Base-by-base conservation (phyloP, 2,797 vertebrate genomes). In the Chiloscyllium punctatum region DNA sequence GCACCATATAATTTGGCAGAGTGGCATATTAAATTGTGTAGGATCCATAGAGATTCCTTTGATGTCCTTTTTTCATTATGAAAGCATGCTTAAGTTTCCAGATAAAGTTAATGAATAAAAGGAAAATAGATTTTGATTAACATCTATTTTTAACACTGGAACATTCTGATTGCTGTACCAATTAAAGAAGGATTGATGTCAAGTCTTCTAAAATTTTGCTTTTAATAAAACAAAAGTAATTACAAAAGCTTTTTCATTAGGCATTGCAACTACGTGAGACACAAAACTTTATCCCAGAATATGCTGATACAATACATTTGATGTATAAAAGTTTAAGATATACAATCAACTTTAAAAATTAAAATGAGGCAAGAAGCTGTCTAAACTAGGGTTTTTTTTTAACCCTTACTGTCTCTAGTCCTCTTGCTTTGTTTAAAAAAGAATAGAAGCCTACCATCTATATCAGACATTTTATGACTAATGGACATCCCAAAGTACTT, bases 51-150 rank as follows among this genome's bases (percentile, higher is more conserved):
- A 77, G 71, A 95, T 95, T 33, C 94, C 71, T 95, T 95, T 95
- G 94, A 95, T 95, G 94, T 95, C n/a, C 66, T 71, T 16, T 33
- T 53, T 95, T 77, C 71, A 74, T 48, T 74, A 21, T 7, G 94
- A 95, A 53, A 57, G 69, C 42, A 57, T 53, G 94, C 94, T 95
- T 77, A 95, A 77, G 8, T 95, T 33, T 53, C 18, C 71, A 77
- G 94, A 95, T 77, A 74, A 77, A 77, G 53, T 53, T 95, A 74
- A 53, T 95, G 94, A 95, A 95, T 72, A 95, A 95, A 95, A 57
- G 71, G 48, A 95, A 95, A 77, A 77, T 95, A 95, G 91, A 77
- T 95, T 51, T 27, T n/a, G 71, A 77, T 95, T 95, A 62, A 77
- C 48, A 95, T 95, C 48, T 15, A 95, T 48, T 33, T 53, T 95